Base-by-base conservation (phyloP, 1,140 invertebrate genomes). In the Neuroterus valhalla region DNA sequence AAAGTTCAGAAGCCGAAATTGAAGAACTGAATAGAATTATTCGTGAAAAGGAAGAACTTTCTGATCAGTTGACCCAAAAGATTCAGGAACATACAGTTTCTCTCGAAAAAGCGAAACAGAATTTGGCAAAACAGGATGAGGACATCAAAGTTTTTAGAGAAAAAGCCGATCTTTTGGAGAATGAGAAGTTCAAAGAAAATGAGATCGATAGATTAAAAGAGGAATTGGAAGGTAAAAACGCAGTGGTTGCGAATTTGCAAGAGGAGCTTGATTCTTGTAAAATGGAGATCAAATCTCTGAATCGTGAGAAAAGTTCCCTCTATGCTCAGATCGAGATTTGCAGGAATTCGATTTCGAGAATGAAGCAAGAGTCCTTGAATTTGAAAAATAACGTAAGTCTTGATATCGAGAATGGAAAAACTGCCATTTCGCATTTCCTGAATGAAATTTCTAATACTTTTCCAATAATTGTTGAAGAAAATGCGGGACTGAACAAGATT, bases 1-100 rank as follows among this genome's bases (percentile, higher is more conserved):
- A 77, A 42, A 79, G 76, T 31, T 66, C 84, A 46, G 77, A 82
- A 48, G 75, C 80, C 21, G 82, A 87, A 75, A 12, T 86, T 21
- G 74, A 82, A 31, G 77, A 83, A 17, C 74, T 85, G 23, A 82
- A 82, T 6, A 31, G 70, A 12, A 73, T 42, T 10, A 67, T 87
- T 43, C 44, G 45, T 0, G 78, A 82, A 11, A 84, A 82, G 72
- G 78, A 82, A 11, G 74, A 80, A 8, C 75, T 80, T 21, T 85
- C 77, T 17, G 71, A 83, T 42, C 67, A 81, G 77, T 80, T 81
- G 21, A 81, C 75, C 55, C 74, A 75, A 11, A 84, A 82, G 74
- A 55, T 84, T 46, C 66, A 85, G 50, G 76, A 82, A 14, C 83
- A 85, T 42, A 55, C 74, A 21, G 50, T 46, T 5, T 73, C 71